Base-by-base conservation (phyloP, 2,888 invertebrate species). In the Hirtodrosophila alboralis region DNA sequence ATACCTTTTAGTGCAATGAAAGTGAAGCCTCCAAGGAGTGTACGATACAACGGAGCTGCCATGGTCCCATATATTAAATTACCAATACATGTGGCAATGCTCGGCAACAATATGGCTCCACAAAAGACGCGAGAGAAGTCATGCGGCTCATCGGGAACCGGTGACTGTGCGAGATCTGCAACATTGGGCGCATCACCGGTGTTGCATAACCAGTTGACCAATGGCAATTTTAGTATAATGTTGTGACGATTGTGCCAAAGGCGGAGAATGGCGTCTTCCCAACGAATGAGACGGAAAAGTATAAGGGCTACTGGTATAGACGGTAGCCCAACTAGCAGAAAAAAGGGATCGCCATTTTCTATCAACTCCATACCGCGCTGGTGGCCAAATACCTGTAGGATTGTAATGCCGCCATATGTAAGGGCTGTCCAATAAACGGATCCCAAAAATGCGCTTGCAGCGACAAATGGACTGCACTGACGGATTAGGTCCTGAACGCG, bases 351-450 rank as follows among this genome's bases (percentile, higher is more conserved):
- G 0, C 97, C 95, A 44, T 95, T 95, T 91, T 98, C 98, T 96
- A 99, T 96, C 89, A 97, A 93, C 74, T 94, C 94, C 47, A 98
- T 91, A 4, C 98, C 98, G 90, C 98, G 97, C 85, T 96, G 95
- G 88, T 97, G 96, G 0, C 98, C 98, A 16, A 97, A 94, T 49
- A 95, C 95, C 93, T 96, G 96, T 94, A 98, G 95, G 9, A 98
- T 95, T 40, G 98, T 98, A 9, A 98, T 95, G 48, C 98, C 98
- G 36, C 98, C 98, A 90, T 97, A 98, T 0, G 98, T 98, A 6
- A 98, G 97, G 4, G 97, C 97, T 34, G 97, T 96, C 98, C 98
- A 98, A 90, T 98, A 98, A 69, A 97, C 94, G 0, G 97, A 97
- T 0, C 98, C 97, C 5, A 98, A 94, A 40, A 98, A 94, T 57